Evolutionary conservation across 2,888 invertebrate species (phyloP).

Genomic region (Euplexia lucipara): DNA sequence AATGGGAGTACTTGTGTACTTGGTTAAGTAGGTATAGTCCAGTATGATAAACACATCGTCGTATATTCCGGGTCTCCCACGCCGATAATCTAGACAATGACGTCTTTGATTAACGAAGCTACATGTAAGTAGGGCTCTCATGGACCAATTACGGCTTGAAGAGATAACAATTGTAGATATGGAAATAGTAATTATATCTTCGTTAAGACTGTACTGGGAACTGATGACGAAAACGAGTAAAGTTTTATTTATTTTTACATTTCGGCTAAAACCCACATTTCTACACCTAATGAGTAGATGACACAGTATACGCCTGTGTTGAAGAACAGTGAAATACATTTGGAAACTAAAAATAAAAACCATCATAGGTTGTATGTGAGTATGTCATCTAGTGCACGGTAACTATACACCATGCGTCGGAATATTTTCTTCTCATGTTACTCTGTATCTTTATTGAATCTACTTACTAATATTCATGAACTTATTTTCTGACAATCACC

Average conservation of each 20-base stretch:
- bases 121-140: slow-evolving; percentile 61
- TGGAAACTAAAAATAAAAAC: slow-evolving; percentile 9
- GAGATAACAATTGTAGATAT: slow-evolving; percentile 57
- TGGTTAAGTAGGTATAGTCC: slow-evolving; percentile 33
- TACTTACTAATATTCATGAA: too few species aligned
- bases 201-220: slow-evolving; percentile 29
- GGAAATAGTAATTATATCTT: slow-evolving; percentile 50
- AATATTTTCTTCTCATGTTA: slow-evolving; percentile 17
- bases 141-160: slow-evolving; percentile 54
- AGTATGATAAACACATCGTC: slow-evolving; percentile 59
- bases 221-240: slow-evolving; percentile 22
- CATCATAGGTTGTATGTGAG: not conserved
- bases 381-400: slow-evolving; percentile 14
- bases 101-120: slow-evolving; percentile 70
- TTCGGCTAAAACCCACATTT: not conserved
- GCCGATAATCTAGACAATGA: slow-evolving; percentile 78
- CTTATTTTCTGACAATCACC: too few species aligned
- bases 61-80: slow-evolving; percentile 80
- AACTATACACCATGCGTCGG: slow-evolving; percentile 22
- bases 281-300: not conserved
- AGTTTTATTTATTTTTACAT: not conserved
- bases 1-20: slow-evolving; percentile 4
- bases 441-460: not conserved
- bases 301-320: slow-evolving; percentile 11
- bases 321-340: slow-evolving; percentile 1